These are phyloP conservation scores for Peromyscus californicus DNA, from an alignment of 2,113 vertebrate genomes.

Conservation along the genomic window DNA sequence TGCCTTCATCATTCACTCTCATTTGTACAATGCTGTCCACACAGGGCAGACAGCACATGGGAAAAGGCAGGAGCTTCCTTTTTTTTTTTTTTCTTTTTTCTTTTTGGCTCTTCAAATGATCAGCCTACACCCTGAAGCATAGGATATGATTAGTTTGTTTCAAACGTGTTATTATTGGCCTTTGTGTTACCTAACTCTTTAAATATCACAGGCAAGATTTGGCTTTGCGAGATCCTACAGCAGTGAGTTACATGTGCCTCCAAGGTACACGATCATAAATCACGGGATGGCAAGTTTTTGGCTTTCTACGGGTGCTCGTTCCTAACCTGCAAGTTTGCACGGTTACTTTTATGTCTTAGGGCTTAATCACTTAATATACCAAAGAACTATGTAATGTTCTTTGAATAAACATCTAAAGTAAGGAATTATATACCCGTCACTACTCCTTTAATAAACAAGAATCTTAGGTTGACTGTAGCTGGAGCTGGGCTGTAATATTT, in stretches of 20 bases:
- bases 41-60: constrained; percentile 25
- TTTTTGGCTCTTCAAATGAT: background rate
- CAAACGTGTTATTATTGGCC: constrained; percentile 62
- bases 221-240: background rate
- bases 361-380: constrained; percentile 55
- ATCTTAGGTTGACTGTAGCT: constrained; percentile 10
- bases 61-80: background rate
- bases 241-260: constrained; percentile 40
- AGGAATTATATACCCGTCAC: constrained; percentile 14
- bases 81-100: background rate
- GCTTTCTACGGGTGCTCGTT: constrained; percentile 42
- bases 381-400: constrained; percentile 39
- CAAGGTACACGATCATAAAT: constrained; percentile 15
- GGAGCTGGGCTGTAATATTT: background rate
- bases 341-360: constrained; percentile 38
- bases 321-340: constrained; percentile 31
- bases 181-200: constrained; percentile 32
- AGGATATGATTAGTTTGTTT: constrained; percentile 42
- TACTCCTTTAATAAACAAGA: constrained; percentile 40
- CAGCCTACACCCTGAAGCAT: constrained; percentile 44
- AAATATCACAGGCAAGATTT: constrained; percentile 62
- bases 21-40: constrained; percentile 10
- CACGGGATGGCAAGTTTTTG: constrained; percentile 22
- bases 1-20: background rate
- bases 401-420: constrained; percentile 58